Evolutionary conservation across 2,888 invertebrate species (phyloP), one percentile per base, ranked within the genome.

Genomic region (Tipula confusa): DNA sequence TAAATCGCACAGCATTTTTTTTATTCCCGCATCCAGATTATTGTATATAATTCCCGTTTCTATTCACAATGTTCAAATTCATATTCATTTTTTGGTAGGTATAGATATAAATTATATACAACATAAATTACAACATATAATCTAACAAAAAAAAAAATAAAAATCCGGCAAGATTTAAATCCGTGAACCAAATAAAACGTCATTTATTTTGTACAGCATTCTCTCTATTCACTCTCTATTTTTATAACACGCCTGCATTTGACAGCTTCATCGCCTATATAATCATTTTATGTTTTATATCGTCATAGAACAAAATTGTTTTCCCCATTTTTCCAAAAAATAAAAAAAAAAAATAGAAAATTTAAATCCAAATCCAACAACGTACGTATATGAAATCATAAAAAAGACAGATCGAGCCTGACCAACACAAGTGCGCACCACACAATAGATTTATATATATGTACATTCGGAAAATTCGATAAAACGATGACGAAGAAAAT

Each of bases 241-340:
- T 80, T 80, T 13, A 29, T 31, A 80, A 29, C 29, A 79, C 84
- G 84, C 81, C 64, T 84, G 84, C 48, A 29, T 31, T 80, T 84
- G 84, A 84, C 84, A 84, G 84, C 82, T 84, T 83, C 83, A 84
- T 84, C 84, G 84, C 82, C 83, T 84, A 83, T 83, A 83, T 83
- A 84, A 84, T 84, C 84, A 83, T 83, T 84, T 84, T 24, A n/a
- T 31, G 80, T 80, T 80, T n/a, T n/a, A 29, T 80, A 29, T 80
- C 31, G 29, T 29, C 80, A 29, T 80, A 29, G 80, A 80, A 80
- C 31, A 80, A 29, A 80, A n/a, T 9, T 38, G 13, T 38, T 64
- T 64, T 43, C 24, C 24, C 24, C 13, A 24, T 64, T 64, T n/a
- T 64, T 64, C 24, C 7, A 3, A 2, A 15, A 43, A 15, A 11